These are phyloP conservation scores for Mamestra configurata DNA, from an alignment of 1,140 invertebrate species.

Conservation along the genomic window DNA sequence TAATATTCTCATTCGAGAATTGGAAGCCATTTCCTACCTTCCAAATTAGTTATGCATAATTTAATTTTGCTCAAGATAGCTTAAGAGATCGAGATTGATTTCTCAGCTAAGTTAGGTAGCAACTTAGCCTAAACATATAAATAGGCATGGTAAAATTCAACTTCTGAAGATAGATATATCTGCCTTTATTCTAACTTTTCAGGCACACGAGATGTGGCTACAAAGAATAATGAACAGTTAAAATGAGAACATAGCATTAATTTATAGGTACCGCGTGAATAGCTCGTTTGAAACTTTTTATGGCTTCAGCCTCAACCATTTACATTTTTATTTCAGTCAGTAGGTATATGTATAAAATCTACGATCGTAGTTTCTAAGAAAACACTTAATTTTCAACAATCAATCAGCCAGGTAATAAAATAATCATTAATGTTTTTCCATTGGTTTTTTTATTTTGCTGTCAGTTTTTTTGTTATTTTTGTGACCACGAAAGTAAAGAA, in stretches of 20 bases:
- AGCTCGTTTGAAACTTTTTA: neutral
- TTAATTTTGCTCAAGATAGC: constrained; percentile 6
- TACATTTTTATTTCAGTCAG: neutral
- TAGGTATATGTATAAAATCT: too few species aligned
- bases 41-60: constrained; percentile 1
- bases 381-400: too few species aligned
- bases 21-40: neutral
- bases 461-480: too few species aligned
- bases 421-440: too few species aligned
- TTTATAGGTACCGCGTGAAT: neutral
- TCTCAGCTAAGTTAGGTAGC: neutral
- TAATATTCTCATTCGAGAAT: neutral
- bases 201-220: neutral
- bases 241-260: neutral
- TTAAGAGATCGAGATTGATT: neutral
- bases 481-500: neutral
- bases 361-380: too few species aligned
- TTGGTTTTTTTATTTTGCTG: too few species aligned
- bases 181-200: neutral
- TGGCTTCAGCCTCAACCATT: neutral
- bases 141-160: too few species aligned
- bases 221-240: neutral
- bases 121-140: neutral
- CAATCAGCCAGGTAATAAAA: too few species aligned
- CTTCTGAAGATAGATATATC: too few species aligned